Evolutionary conservation across 2,797 vertebrate species (phyloP), one percentile per base, ranked within the genome.

Genomic region (Sebastes hopkinsi): DNA sequence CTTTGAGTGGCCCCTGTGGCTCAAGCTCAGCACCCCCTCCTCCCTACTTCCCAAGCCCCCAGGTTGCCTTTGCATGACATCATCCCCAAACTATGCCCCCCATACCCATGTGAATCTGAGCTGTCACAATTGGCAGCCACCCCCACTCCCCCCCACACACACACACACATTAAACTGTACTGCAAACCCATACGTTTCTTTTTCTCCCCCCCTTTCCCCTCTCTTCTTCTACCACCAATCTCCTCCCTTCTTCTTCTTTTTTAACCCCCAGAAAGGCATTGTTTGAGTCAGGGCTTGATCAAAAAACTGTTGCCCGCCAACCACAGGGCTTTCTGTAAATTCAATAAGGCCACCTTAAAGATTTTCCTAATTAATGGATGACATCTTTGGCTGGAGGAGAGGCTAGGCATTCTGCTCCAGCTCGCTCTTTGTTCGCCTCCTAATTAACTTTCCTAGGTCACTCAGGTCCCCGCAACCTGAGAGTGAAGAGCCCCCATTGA

Each of bases 391-490:
- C 97, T 99, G 95, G 96, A 98, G 98, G 97, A 98, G 98, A 99
- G 98, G 97, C 97, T 96, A 97, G 96, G 98, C 97, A 98, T 99
- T 99, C 97, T 98, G 97, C 98, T 97, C 97, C 95, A 96, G 97
- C 97, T 97, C 97, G 96, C 96, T 98, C 98, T 99, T 99, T 99
- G 98, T 99, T 98, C 97, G 96, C 96, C 97, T 98, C 97, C 98
- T 99, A 99, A 99, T 99, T 99, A 99, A 99, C 99, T 99, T 99
- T 99, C 97, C 96, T 97, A 99, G 99, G 99, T 99, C 99, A 99
- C 97, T 97, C 97, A 98, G 99, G 99, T 99, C 98, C 97, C 98
- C 96, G 97, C 96, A 99, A 99, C 98, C 98, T 98, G 97, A 97
- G 98, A 99, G 98, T 99, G 98, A 99, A 99, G 98, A 98, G 98